A percentile compares a stretch with the other conserved stretches of the same genome.
These are phyloP conservation scores for Hemibagrus guttatus DNA, from an alignment of 2,797 vertebrate genomes.

Conservation along the genomic window DNA sequence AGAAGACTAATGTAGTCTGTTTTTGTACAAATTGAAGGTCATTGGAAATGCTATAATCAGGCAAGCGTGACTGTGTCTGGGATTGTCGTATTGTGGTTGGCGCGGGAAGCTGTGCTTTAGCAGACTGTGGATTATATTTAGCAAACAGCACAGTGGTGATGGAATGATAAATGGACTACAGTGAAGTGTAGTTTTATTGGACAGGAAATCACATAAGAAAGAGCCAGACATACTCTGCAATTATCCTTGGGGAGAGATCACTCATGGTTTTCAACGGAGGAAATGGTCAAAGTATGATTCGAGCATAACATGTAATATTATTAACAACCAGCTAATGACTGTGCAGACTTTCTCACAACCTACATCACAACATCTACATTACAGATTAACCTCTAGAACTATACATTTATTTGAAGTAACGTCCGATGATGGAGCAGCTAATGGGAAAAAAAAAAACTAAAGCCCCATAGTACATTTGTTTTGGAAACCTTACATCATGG, in stretches of 20 bases:
- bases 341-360: conserved; percentile 42
- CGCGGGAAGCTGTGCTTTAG: conserved; percentile 56
- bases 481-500: conserved; percentile 12
- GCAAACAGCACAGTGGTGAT: conserved; percentile 66
- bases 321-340: conserved; percentile 50
- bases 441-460: not conserved
- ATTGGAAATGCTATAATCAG: conserved; percentile 65
- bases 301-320: conserved; percentile 54
- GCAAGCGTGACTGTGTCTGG: conserved; percentile 53
- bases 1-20: conserved; percentile 50
- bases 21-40: conserved; percentile 59
- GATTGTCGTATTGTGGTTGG: conserved; percentile 69
- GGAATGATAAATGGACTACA: conserved; percentile 73
- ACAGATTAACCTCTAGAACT: not conserved
- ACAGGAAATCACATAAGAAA: conserved; percentile 75
- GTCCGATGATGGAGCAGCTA: not conserved
- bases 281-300: conserved; percentile 58
- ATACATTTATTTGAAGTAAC: not conserved
- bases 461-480: too few species aligned
- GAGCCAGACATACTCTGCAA: conserved; percentile 71
- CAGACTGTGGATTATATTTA: conserved; percentile 71
- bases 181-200: conserved; percentile 70
- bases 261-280: conserved; percentile 65
- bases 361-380: conserved; percentile 8
- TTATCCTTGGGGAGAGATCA: conserved; percentile 73